These are phyloP conservation scores for Notodonta dromedarius DNA, from an alignment of 2,888 invertebrate species.

Conservation along the genomic window DNA sequence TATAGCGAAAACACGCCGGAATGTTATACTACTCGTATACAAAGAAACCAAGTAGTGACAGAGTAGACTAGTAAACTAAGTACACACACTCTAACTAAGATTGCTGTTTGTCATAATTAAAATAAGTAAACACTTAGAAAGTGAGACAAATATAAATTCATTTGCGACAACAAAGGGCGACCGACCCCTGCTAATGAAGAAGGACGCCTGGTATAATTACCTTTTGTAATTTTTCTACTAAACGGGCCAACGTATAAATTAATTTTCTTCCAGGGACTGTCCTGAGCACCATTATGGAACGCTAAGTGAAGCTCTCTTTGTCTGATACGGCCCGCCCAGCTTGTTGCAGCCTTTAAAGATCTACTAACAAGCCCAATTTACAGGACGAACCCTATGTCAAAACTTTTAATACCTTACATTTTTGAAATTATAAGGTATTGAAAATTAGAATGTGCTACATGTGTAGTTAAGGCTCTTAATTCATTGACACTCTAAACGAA, in stretches of 20 bases:
- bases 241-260: constrained; percentile 72
- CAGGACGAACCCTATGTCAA: constrained; percentile 27
- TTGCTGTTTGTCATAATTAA: constrained; percentile 36
- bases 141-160: constrained; percentile 67
- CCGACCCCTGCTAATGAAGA: constrained; percentile 73
- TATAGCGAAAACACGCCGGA: no score
- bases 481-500: no score
- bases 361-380: constrained; percentile 45
- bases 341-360: constrained; percentile 46
- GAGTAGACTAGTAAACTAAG: no score
- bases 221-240: constrained; percentile 78
- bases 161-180: constrained; percentile 69
- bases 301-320: constrained; percentile 64
- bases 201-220: constrained; percentile 79
- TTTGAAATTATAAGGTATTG: not conserved
- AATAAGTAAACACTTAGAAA: constrained; percentile 40
- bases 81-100: not conserved
- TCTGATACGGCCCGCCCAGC: constrained; percentile 44
- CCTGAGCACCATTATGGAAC: constrained; percentile 60
- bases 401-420: constrained; percentile 11
- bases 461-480: no score
- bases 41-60: no score
- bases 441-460: no score
- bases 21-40: no score
- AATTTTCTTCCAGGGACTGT: constrained; percentile 66